These are phyloP conservation scores for Boulengeromyrus knoepffleri DNA, from an alignment of 2,113 vertebrate species.

Conservation along the genomic window DNA sequence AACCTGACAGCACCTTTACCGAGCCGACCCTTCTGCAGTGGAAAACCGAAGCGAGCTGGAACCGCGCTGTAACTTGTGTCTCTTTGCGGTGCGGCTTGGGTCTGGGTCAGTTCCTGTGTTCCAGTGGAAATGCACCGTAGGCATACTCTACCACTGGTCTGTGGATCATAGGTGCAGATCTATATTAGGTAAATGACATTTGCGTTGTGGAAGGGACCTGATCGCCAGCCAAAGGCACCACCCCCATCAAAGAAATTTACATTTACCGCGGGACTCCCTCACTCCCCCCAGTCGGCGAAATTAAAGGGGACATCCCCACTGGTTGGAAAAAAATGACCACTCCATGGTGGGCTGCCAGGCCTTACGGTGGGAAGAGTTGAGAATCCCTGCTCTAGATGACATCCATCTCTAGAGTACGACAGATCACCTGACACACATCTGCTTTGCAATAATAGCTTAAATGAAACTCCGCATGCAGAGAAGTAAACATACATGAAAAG, in stretches of 20 bases:
- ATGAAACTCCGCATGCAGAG: background rate
- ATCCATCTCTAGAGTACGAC: background rate
- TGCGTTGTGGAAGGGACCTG: background rate
- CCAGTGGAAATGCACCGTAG: background rate
- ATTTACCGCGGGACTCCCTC: background rate
- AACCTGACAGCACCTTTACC: too few species aligned
- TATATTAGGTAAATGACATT: background rate
- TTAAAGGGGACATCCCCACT: background rate
- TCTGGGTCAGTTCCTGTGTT: background rate
- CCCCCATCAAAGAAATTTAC: background rate
- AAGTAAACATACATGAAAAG: background rate
- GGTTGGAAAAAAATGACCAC: background rate
- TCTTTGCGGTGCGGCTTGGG: background rate
- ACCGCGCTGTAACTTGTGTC: background rate
- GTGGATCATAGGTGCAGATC: background rate
- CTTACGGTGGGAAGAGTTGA: background rate
- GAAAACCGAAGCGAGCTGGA: background rate
- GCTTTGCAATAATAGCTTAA: background rate
- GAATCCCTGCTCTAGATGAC: background rate
- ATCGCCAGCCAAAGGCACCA: background rate
- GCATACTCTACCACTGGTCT: background rate
- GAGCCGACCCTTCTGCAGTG: background rate
- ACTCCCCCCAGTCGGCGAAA: background rate
- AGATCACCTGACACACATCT: background rate
- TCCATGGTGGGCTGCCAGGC: background rate